Conservation (phyloP, 1,140 invertebrate genomes). For the Melanaphis sacchari region DNA sequence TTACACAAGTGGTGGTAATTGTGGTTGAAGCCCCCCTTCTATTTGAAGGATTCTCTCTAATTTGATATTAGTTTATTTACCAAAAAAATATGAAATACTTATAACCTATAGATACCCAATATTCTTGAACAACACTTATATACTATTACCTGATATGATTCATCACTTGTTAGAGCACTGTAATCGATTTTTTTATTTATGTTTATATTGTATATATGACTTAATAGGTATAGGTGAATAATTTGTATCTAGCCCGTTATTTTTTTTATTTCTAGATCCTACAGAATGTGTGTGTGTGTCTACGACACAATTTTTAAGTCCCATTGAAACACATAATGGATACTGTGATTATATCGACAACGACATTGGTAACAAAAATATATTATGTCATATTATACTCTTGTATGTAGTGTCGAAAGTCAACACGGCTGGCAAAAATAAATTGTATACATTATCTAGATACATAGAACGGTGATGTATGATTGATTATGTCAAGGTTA, state of each 20-base stretch:
- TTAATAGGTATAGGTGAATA: background rate
- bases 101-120: background rate
- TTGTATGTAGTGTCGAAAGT: background rate
- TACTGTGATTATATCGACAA: background rate
- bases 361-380: background rate
- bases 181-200: background rate
- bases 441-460: background rate
- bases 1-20: background rate
- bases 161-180: background rate
- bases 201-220: background rate
- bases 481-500: constrained; percentile 13
- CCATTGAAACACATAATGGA: background rate
- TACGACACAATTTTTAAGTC: background rate
- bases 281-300: background rate
- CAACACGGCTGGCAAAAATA: background rate
- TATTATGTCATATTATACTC: background rate
- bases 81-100: background rate
- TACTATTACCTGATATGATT: background rate
- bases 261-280: background rate
- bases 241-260: background rate
- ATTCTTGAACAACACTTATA: background rate
- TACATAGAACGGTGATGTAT: background rate
- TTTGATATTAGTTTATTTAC: background rate
- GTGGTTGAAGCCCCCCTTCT: background rate
- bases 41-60: background rate